Evolutionary conservation across 2,113 vertebrate species (phyloP).

Genomic region (Sceloporus tristichus): DNA sequence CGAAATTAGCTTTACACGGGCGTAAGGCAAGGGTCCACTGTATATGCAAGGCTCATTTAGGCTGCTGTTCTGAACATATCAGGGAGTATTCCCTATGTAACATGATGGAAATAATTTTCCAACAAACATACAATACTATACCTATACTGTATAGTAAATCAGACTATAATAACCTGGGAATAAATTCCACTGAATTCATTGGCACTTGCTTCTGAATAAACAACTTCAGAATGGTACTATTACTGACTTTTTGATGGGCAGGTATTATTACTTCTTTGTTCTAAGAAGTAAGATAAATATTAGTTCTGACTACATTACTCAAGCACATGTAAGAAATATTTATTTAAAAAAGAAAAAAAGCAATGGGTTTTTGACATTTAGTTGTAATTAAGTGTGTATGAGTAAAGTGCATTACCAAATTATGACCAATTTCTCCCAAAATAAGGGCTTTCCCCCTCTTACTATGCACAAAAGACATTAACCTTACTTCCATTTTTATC

Average conservation of each 20-base stretch:
- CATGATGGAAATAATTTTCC: background rate
- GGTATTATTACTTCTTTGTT: background rate
- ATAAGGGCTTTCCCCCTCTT: background rate
- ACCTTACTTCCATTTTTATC: background rate
- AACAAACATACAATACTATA: background rate
- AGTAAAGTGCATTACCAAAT: constrained; percentile 6
- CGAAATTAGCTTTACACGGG: no score
- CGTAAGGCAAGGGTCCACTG: no score
- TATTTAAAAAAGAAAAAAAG: background rate
- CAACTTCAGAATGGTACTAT: no score
- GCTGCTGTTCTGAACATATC: background rate
- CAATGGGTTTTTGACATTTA: no score
- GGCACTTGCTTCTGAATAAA: background rate
- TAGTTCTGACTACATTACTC: no score
- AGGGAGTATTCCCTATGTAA: background rate
- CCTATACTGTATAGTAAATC: background rate
- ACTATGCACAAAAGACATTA: background rate
- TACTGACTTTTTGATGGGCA: background rate
- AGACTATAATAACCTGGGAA: background rate
- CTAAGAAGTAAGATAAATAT: background rate
- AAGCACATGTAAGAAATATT: background rate
- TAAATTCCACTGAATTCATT: background rate
- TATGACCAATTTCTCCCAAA: background rate
- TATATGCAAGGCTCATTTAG: background rate
- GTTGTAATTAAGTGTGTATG: background rate